These are phyloP conservation scores for Stenolophus ochropezus DNA, from an alignment of 2,888 invertebrate genomes.

Conservation along the genomic window DNA sequence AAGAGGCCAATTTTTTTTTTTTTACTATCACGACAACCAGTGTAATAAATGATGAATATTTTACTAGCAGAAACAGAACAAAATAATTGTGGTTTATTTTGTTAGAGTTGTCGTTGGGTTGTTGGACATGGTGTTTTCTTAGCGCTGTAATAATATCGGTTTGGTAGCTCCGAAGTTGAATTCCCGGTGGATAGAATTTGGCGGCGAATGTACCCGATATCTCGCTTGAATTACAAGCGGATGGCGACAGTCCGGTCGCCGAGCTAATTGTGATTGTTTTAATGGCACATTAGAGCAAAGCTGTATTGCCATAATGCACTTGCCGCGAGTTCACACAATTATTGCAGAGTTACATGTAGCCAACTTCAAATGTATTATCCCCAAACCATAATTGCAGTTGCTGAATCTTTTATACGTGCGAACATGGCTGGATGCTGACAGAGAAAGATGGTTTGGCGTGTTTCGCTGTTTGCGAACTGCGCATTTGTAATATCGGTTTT, in stretches of 20 bases:
- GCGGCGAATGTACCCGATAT: not conserved
- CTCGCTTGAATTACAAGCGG: constrained; percentile 31
- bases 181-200: not conserved
- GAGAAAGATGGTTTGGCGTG: constrained; percentile 1
- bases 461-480: constrained; percentile 37
- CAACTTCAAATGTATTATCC: constrained; percentile 58
- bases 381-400: constrained; percentile 57
- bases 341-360: constrained; percentile 57
- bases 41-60: too few species aligned
- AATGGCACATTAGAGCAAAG: constrained; percentile 57
- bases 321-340: constrained; percentile 56
- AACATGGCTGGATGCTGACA: constrained; percentile 4
- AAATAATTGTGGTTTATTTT: too few species aligned
- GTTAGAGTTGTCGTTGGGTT: too few species aligned
- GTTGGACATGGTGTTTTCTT: too few species aligned
- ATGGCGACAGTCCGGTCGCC: constrained; percentile 10
- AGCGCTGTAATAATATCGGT: not conserved
- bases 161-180: not conserved
- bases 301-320: constrained; percentile 56
- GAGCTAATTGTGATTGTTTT: constrained; percentile 59
- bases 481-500: constrained; percentile 52
- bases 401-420: constrained; percentile 53
- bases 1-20: too few species aligned
- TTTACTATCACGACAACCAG: too few species aligned
- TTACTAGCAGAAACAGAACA: too few species aligned